phyloP scores from a whole-genome alignment of 2,888 invertebrate species.

The Aelia acuminata region DNA sequence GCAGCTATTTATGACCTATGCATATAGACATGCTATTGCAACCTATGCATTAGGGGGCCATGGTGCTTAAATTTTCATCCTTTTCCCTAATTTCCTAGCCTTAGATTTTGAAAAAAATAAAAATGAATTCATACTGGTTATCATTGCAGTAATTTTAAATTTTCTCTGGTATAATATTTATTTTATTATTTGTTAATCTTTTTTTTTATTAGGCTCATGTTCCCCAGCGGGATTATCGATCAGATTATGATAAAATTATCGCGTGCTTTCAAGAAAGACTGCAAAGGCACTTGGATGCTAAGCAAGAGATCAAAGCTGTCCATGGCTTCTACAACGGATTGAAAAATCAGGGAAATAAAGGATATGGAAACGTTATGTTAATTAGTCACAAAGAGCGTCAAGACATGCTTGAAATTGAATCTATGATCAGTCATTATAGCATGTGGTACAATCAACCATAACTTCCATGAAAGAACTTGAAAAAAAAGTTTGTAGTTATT shows the following conservation, averaged over 20 bases:
- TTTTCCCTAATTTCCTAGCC: too few species aligned
- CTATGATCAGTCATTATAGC: conserved; percentile 16
- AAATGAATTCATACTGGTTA: too few species aligned
- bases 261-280: conserved; percentile 50
- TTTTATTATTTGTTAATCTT: too few species aligned
- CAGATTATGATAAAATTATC: not conserved
- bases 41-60: too few species aligned
- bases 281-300: not conserved
- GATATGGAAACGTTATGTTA: not conserved
- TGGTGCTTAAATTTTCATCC: too few species aligned
- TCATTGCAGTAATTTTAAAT: too few species aligned
- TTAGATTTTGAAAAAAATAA: too few species aligned
- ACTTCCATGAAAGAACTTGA: not conserved
- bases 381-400: conserved; percentile 22
- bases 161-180: too few species aligned
- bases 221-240: not conserved
- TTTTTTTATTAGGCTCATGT: not conserved
- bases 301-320: conserved; percentile 49
- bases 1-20: too few species aligned
- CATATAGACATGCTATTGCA: too few species aligned
- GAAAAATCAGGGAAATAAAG: conserved; percentile 20
- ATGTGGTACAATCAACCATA: conserved; percentile 27
- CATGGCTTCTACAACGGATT: conserved; percentile 54
- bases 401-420: conserved; percentile 47
- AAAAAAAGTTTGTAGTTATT: not conserved